Evolutionary conservation across 2,113 vertebrate genomes (phyloP), one percentile per base, ranked within the genome.

Genomic region (Xyrauchen texanus): DNA sequence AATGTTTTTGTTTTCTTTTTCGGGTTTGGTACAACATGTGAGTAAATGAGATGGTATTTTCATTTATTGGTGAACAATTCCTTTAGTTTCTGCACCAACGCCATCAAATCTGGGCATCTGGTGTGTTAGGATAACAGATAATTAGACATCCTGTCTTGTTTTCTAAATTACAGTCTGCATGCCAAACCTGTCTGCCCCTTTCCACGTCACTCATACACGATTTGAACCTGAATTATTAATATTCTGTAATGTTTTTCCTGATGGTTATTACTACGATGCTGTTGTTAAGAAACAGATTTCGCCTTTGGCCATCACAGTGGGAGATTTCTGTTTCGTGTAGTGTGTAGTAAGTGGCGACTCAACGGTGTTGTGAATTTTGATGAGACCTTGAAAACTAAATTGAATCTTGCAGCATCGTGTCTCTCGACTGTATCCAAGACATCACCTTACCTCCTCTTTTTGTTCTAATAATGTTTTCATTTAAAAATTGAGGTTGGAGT

Each of bases 261-360:
- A 16, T 46, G 21, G 71, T 79, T 62, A 34, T 79, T 45, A 42
- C 51, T 57, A 70, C 62, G 67, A 61, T 73, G n/a, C 57, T 21
- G 57, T 73, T 61, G 15, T 73, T 73, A 73, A 73, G 71, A 73
- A 73, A 73, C 71, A 73, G 71, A 62, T 73, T 73, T 73, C 15
- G 57, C 71, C 71, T 73, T 61, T n/a, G 58, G 71, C 57, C 55
- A 73, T 61, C 57, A 61, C 71, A 73, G 45, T 73, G 45, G 57
- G 71, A 57, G 45, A 60, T 73, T 60, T 11, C 21, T 34, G 21
- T 34, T 0, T 10, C 15, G 71, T 73, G 71, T 61, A 13, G 71
- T 45, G 55, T 73, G 45, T 44, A 57, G 15, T 73, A 61, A 61
- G 44, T 34, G 21, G 21, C 61, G 45, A 6, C 3, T 45, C 6